These are phyloP conservation scores for Eupithecia abbreviata DNA, from an alignment of 2,888 invertebrate genomes.

Conservation along the genomic window DNA sequence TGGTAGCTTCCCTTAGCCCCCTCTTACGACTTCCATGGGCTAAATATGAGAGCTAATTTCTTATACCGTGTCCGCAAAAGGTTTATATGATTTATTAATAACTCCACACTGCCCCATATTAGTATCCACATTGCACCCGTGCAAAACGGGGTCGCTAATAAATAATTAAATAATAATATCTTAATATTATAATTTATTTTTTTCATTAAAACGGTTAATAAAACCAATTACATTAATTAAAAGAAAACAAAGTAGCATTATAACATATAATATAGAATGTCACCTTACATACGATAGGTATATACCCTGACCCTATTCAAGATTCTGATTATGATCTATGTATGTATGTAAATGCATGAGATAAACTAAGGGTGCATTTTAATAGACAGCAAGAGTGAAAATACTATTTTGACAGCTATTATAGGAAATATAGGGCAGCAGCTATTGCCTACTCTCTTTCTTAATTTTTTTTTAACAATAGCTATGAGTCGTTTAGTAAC, in stretches of 20 bases:
- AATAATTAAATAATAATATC: no score
- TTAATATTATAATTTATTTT: no score
- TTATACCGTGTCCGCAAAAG: neutral
- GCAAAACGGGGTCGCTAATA: no score
- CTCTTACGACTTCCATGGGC: no score
- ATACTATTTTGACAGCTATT: neutral
- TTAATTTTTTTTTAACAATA: neutral
- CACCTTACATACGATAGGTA: neutral
- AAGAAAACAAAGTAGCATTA: no score
- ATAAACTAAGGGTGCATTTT: neutral
- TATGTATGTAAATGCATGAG: neutral
- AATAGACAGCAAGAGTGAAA: neutral
- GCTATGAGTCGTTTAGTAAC: neutral
- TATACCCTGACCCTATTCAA: neutral
- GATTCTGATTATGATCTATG: neutral
- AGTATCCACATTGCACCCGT: no score
- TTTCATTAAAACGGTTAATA: no score
- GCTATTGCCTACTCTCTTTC: neutral
- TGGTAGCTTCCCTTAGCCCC: no score
- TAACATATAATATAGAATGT: no score
- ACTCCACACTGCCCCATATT: no score
- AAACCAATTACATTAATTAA: no score
- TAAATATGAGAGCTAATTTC: neutral
- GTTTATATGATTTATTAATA: no score
- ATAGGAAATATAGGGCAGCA: neutral